These are phyloP conservation scores for Melanocharis versteri DNA, from an alignment of 2,113 vertebrate species.

Conservation along the genomic window DNA sequence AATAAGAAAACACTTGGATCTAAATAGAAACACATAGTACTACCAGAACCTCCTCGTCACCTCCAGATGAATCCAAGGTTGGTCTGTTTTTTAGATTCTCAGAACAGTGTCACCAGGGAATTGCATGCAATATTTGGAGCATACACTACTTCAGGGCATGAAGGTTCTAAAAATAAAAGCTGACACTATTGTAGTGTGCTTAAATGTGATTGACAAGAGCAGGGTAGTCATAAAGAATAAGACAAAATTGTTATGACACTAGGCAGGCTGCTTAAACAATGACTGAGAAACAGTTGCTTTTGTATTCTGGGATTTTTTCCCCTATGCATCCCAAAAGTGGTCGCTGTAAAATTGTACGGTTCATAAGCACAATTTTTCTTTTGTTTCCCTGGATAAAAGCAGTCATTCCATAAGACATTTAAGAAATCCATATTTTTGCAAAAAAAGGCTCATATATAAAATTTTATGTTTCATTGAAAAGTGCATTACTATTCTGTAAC, in stretches of 20 bases:
- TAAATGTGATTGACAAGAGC: conserved; percentile 33
- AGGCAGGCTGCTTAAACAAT: neutral
- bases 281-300: neutral
- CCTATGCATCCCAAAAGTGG: neutral
- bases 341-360: neutral
- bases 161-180: conserved; percentile 29
- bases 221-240: neutral
- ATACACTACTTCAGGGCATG: neutral
- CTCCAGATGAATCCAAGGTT: neutral
- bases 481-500: neutral
- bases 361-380: neutral
- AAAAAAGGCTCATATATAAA: neutral
- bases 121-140: neutral
- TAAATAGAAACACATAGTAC: neutral
- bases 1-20: neutral
- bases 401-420: neutral
- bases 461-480: neutral
- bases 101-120: neutral
- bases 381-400: neutral
- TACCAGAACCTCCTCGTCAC: neutral
- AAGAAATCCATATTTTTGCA: neutral
- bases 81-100: neutral
- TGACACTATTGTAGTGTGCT: neutral
- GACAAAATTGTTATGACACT: neutral
- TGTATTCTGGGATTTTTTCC: neutral